Percentiles rank a stretch among this genome's conserved stretches.
Conservation (phyloP, 2,113 vertebrate species). For the Peucedramus taeniatus region DNA sequence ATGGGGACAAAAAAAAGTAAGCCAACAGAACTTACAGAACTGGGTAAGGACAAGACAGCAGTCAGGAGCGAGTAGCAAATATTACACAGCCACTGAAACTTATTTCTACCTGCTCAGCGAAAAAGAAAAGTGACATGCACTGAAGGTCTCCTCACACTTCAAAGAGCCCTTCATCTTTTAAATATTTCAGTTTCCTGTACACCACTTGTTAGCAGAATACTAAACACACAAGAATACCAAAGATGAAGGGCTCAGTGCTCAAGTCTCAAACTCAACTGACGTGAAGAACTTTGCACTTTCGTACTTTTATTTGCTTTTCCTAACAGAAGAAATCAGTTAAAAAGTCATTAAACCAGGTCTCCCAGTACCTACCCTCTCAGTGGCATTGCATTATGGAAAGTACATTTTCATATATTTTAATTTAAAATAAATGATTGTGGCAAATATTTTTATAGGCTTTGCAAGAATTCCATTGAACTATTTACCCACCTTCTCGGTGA, state of each 20-base stretch:
- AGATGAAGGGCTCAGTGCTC: background rate
- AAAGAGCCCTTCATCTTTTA: background rate
- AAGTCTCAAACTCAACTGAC: background rate
- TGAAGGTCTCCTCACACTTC: background rate
- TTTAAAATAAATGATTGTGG: background rate
- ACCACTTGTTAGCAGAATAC: background rate
- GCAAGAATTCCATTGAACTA: background rate
- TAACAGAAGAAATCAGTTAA: background rate
- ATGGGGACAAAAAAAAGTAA: background rate
- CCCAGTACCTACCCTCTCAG: background rate
- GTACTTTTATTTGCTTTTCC: background rate
- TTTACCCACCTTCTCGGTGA: constrained; percentile 93
- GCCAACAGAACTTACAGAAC: background rate
- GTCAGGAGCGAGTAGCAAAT: background rate
- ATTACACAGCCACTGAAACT: background rate
- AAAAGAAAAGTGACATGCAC: background rate
- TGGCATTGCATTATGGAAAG: accelerated
- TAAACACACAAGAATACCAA: background rate
- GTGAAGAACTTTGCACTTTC: background rate
- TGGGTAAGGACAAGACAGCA: background rate
- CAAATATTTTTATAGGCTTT: background rate
- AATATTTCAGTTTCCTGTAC: background rate
- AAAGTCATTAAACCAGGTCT: background rate
- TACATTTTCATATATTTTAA: background rate
- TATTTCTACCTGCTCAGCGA: background rate